Percentiles rank a stretch among this genome's conserved stretches.
phyloP scores from a whole-genome alignment of 2,797 vertebrate species.

The Smutsia gigantea region DNA sequence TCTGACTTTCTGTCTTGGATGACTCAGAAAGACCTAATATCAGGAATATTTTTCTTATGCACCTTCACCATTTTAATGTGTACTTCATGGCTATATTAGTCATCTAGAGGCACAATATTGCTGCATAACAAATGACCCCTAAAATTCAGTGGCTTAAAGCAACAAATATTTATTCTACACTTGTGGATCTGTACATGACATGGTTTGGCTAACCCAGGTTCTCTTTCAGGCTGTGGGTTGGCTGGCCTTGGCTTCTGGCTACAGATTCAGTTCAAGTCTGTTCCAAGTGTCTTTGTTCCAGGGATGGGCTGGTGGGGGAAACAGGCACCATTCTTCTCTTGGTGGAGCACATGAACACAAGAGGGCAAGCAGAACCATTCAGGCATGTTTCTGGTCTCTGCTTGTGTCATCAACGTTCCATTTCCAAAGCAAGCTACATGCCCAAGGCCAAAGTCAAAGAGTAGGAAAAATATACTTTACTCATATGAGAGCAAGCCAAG shows the following conservation, averaged over 20 bases:
- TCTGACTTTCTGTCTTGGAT: neutral
- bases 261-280: neutral
- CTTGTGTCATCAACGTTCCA: neutral
- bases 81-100: neutral
- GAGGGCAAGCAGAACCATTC: neutral
- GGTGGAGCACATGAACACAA: neutral
- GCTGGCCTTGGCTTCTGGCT: neutral
- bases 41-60: neutral
- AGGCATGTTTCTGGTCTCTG: neutral
- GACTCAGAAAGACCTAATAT: slow-evolving; percentile 42
- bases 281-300: neutral
- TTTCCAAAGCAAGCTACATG: neutral
- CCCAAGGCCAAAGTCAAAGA: neutral
- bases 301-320: neutral
- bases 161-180: neutral
- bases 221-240: neutral
- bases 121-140: neutral
- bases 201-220: neutral
- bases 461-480: neutral
- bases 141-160: neutral
- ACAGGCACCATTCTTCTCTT: neutral
- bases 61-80: neutral
- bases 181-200: neutral
- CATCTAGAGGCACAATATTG: neutral
- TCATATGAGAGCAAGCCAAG: neutral